Base-by-base conservation (phyloP, 2,113 vertebrate species). In the Zapus hudsonius region DNA sequence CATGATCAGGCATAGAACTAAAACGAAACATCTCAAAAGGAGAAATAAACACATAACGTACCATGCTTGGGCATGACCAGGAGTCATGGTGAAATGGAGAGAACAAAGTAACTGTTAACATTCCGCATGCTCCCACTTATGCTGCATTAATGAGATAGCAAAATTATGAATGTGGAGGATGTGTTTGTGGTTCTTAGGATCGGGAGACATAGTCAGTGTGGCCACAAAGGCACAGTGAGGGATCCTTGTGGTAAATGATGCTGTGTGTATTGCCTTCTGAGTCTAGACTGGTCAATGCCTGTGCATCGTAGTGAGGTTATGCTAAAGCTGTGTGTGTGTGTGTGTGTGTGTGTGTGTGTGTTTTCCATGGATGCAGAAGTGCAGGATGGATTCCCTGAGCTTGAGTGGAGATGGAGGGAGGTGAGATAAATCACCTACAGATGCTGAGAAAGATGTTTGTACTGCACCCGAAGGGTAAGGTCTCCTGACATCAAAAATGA, bases 301-400 rank as follows among this genome's bases (percentile, higher is more conserved):
- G 0, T 23, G 13, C 74, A 52, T 16, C 0, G 38, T 12, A 2
- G 27, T 3, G 40, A 23, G 44, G 4, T 2, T n/a, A 17, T 7
- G 5, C 29, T n/a, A 4, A 52, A 52, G 11, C 52, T 52, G 12
- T 47, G 52, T 52, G 52, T 52, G 52, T 52, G 52, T 52, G 52
- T 52, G 52, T 10, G 52, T 7, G 52, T 7, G 52, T 52, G 52
- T 8, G 52, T 15, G 16, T 52, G 52, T 20, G 23, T n/a, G n/a
- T n/a, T n/a, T n/a, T n/a, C n/a, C n/a, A n/a, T n/a, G n/a, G 82
- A 47, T 7, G 33, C 5, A 36, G 36, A 79, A 79, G 31, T 31
- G n/a, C 10, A 57, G 22, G n/a, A 57, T 57, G 22, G 33, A 57
- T 57, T 36, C 22, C 23, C 52, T 27, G n/a, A n/a, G 13, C n/a